Base-by-base conservation (phyloP, 2,888 invertebrate species). In the Baronia brevicornis region DNA sequence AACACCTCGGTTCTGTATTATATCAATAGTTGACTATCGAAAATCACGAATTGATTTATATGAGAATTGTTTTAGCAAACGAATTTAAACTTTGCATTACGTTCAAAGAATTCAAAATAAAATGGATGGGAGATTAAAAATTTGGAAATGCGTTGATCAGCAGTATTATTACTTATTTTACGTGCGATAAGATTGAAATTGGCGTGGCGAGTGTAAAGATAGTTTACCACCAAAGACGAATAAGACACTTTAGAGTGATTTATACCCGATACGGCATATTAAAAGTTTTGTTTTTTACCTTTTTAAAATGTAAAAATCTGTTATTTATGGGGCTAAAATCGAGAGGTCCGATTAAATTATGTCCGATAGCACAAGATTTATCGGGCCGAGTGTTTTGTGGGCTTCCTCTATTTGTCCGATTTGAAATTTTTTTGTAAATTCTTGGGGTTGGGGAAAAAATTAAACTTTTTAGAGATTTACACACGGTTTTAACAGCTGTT, bases 271-370 rank as follows among this genome's bases (percentile, higher is more conserved):
- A 78, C 68, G 73, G 63, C 65, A 60, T 80, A 84, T 82, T 82
- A 80, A 79, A 75, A 61, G 74, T 79, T 77, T 79, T 79, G 78
- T 79, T 82, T 67, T 66, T 60, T 63, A 51, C 65, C 60, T 74
- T 71, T 69, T 72, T 68, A 62, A 75, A 55, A 78, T 77, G 74
- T 80, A 70, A 79, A 80, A 84, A 75, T 82, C 77, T 65, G 72
- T 80, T 66, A 84, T 84, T 84, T 84, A 84, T 82, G 78, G 49
- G 58, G 52, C 64, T 69, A 68, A 75, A 79, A 84, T 82, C 80
- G 79, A 79, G 65, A 75, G 79, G 73, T 70, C 62, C 75, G 79
- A 78, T 80, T 79, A 79, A 80, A 79, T 74, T 72, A 80, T 80
- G 79, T 61, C 70, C 61, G 69, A 74, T 74, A 71, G 63, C 65